These are phyloP conservation scores for Stichopus chloronotus DNA, from an alignment of 35 echinoderm and acorn worm species.

Conservation along the genomic window DNA sequence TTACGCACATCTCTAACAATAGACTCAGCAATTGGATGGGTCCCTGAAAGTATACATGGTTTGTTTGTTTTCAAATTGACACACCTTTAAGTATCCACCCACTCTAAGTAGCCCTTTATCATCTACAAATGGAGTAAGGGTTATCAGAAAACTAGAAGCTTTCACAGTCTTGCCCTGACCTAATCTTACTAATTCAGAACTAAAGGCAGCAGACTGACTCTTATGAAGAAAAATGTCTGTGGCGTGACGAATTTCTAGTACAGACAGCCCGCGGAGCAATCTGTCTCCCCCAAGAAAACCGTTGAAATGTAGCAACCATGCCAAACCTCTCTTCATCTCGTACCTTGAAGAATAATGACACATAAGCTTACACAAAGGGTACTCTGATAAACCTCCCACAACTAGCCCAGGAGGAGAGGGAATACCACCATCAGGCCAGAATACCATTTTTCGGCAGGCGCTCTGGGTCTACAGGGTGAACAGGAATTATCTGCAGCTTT, in stretches of 20 bases:
- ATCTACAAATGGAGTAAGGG: conserved; percentile 33
- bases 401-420: background rate
- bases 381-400: background rate
- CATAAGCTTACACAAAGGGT: conserved; percentile 27
- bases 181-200: conserved; percentile 27
- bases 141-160: conserved; percentile 9
- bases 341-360: conserved; percentile 59
- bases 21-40: background rate
- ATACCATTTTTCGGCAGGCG: too few relatives aligned
- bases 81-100: background rate
- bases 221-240: conserved; percentile 12
- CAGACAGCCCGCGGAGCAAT: background rate
- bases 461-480: too few relatives aligned
- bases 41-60: conserved; percentile 48
- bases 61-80: background rate
- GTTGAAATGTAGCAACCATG: conserved; percentile 23
- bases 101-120: conserved; percentile 7
- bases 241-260: conserved; percentile 25
- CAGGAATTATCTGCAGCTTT: too few relatives aligned
- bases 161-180: conserved; percentile 15
- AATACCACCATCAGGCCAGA: background rate
- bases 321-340: conserved; percentile 44
- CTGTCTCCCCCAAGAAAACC: conserved; percentile 4
- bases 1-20: background rate
- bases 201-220: conserved; percentile 1